These are phyloP conservation scores for Alouatta caraya DNA, from an alignment of 2,797 vertebrate species.

Conservation along the genomic window DNA sequence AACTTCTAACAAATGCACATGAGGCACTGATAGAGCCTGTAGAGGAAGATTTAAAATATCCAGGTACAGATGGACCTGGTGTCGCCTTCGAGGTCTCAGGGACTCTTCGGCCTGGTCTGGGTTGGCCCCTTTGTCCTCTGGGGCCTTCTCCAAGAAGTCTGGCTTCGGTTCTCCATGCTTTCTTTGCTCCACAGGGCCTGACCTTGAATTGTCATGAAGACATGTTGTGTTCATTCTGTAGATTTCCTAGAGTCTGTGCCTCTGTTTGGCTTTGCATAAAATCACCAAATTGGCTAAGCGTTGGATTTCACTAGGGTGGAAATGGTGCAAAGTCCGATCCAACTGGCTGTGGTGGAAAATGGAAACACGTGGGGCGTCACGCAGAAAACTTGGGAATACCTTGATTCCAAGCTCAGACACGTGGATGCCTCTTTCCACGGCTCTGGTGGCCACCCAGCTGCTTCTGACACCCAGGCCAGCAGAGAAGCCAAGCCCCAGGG, in stretches of 20 bases:
- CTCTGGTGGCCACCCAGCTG: fast-evolving
- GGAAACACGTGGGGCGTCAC: fast-evolving
- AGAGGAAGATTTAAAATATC: neutral
- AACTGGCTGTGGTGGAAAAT: neutral
- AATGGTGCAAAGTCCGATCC: neutral
- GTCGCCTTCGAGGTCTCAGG: neutral
- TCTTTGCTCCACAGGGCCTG: neutral
- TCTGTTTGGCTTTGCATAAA: neutral
- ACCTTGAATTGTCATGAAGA: fast-evolving
- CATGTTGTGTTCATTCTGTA: fast-evolving
- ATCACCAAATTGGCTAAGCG: neutral
- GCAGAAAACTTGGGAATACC: neutral
- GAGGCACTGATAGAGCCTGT: fast-evolving
- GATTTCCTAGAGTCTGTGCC: neutral
- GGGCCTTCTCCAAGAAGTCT: fast-evolving
- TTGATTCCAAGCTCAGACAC: neutral
- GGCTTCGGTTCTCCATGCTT: neutral
- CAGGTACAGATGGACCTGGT: neutral
- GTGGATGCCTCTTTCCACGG: fast-evolving
- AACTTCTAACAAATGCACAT: neutral
- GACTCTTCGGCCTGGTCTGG: fast-evolving
- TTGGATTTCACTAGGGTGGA: neutral
- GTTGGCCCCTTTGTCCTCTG: fast-evolving
- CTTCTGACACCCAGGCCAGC: neutral
- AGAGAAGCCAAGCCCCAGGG: neutral